phyloP scores from a whole-genome alignment of 2,113 vertebrate species.

The Elanus axillaris region DNA sequence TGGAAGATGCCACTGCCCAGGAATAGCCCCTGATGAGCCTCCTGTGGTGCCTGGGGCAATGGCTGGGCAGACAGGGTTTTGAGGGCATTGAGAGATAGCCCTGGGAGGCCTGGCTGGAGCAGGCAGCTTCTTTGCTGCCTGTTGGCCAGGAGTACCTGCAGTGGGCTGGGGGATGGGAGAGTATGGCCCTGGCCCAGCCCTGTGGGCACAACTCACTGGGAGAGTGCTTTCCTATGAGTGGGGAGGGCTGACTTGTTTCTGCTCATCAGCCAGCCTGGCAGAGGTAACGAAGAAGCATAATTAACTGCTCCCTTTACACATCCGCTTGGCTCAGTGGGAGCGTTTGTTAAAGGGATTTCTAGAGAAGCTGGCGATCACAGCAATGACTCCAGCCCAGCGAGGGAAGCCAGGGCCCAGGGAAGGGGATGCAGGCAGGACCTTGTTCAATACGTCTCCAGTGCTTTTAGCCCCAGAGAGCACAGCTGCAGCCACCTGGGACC shows the following conservation, averaged over 20 bases:
- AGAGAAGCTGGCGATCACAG: neutral
- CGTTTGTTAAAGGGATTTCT: neutral
- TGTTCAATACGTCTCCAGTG: accelerated
- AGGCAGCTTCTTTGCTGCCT: neutral
- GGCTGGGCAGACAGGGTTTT: neutral
- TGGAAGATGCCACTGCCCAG: neutral
- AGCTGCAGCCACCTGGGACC: accelerated
- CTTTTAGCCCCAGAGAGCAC: neutral
- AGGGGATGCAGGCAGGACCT: accelerated
- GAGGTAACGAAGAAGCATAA: neutral
- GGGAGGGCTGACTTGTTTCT: neutral
- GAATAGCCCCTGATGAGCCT: neutral
- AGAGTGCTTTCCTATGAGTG: accelerated
- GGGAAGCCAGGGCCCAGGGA: neutral
- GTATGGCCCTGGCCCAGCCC: accelerated
- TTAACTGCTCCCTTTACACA: neutral
- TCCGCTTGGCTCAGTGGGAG: neutral
- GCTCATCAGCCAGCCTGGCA: neutral
- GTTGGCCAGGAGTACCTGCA: accelerated
- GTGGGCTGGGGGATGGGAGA: neutral
- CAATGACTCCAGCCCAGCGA: accelerated
- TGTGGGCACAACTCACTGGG: accelerated
- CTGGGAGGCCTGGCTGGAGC: neutral
- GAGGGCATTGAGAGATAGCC: neutral
- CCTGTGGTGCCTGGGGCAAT: accelerated